Percentiles rank a stretch among this genome's conserved stretches.
Conservation (phyloP, 2,888 invertebrate species). For the Synergus gifuensis region DNA sequence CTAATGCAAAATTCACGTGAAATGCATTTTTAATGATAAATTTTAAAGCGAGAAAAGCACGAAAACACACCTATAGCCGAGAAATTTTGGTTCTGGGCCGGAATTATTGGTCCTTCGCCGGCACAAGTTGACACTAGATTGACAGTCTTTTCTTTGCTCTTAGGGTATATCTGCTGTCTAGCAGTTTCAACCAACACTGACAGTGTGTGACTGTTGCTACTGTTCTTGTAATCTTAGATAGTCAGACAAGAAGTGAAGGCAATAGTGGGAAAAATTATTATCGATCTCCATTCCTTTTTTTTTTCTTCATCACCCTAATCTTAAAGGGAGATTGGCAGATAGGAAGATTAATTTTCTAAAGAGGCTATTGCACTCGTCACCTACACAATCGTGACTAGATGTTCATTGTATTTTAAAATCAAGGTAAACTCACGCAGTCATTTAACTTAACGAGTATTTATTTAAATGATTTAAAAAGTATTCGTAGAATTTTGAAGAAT, state of each 20-base stretch:
- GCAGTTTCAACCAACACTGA: slow-evolving; percentile 20
- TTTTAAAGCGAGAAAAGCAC: background rate
- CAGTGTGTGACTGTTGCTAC: slow-evolving; percentile 4
- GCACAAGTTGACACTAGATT: background rate
- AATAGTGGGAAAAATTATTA: slow-evolving; percentile 32
- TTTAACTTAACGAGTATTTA: background rate
- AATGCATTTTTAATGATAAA: background rate
- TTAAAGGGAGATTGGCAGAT: too few relatives aligned
- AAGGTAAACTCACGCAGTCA: too few relatives aligned
- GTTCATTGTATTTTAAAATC: too few relatives aligned
- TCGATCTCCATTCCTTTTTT: background rate
- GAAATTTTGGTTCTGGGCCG: background rate
- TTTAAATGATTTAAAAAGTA: background rate
- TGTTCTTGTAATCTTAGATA: background rate
- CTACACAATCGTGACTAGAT: too few relatives aligned
- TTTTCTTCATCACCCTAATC: background rate
- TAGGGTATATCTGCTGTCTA: background rate
- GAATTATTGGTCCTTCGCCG: background rate
- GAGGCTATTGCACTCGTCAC: too few relatives aligned
- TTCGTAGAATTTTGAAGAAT: background rate
- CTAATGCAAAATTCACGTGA: background rate
- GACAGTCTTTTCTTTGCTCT: slow-evolving; percentile 16
- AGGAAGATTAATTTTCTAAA: background rate
- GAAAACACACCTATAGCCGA: slow-evolving; percentile 14
- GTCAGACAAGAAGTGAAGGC: slow-evolving; percentile 12